Percentiles rank a stretch among this genome's conserved stretches.
Evolutionary conservation across 2,113 vertebrate genomes (phyloP).

Genomic region (Amblyopsis rosae): DNA sequence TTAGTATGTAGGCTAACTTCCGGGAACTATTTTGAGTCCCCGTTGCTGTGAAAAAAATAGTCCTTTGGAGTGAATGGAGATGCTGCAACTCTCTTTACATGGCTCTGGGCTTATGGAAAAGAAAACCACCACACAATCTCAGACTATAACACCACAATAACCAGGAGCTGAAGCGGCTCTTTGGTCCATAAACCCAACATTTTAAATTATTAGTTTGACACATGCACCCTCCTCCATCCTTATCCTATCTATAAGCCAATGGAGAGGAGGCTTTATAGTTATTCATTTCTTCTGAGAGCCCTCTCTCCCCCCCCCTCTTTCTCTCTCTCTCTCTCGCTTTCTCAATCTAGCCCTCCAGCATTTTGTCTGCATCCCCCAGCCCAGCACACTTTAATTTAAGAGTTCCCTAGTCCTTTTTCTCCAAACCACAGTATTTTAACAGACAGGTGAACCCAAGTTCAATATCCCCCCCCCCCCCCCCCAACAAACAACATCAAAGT

Average conservation of each 20-base stretch:
- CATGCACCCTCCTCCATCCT: not conserved
- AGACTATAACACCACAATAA: not conserved
- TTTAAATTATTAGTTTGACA: not conserved
- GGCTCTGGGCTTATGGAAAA: too few relatives aligned
- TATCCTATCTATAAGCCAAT: not conserved
- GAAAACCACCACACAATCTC: not conserved
- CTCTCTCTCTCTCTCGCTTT: not conserved
- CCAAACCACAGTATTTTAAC: constrained; percentile 17
- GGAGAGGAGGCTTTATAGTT: not conserved
- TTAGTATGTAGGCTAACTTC: too few relatives aligned
- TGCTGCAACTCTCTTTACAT: too few relatives aligned
- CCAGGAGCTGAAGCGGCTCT: not conserved
- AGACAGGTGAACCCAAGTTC: not conserved
- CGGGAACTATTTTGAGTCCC: too few relatives aligned
- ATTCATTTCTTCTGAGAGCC: not conserved
- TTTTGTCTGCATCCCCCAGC: constrained; percentile 11
- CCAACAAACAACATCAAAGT: constrained; percentile 12
- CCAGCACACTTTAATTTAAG: constrained; percentile 16
- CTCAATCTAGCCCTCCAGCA: not conserved
- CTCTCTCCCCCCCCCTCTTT: not conserved
- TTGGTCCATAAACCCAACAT: not conserved
- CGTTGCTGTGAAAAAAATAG: too few relatives aligned
- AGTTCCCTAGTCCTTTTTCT: constrained; percentile 9
- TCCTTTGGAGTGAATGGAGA: too few relatives aligned
- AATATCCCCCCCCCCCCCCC: constrained; percentile 10